phyloP scores from a whole-genome alignment of 2,797 vertebrate species.

The Neomorphus geoffroyi region DNA sequence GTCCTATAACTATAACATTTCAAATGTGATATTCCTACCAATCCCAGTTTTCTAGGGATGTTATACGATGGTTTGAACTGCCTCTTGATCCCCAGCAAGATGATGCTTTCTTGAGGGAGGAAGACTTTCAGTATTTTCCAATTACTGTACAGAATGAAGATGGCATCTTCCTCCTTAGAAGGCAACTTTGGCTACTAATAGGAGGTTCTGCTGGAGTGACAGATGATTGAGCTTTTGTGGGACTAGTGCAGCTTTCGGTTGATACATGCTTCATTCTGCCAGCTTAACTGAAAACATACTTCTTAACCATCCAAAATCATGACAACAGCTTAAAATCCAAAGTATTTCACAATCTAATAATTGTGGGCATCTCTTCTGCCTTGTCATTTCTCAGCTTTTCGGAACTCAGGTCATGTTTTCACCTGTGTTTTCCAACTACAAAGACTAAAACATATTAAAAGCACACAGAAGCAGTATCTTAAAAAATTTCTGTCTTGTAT shows the following conservation, averaged over 20 bases:
- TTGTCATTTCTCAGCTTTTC: not conserved
- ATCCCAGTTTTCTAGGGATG: not conserved
- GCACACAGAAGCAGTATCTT: not conserved
- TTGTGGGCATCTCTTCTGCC: not conserved
- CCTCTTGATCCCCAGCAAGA: not conserved
- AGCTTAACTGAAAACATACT: not conserved
- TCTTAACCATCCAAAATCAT: not conserved
- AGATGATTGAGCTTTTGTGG: not conserved
- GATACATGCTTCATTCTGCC: not conserved
- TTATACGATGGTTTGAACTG: not conserved
- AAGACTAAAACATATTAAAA: not conserved
- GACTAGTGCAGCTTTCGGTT: not conserved
- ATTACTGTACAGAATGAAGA: not conserved
- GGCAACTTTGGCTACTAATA: not conserved
- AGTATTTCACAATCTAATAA: not conserved
- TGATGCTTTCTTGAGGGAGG: not conserved
- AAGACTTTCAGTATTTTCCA: not conserved
- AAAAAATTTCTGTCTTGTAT: not conserved
- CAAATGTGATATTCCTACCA: not conserved
- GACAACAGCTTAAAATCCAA: not conserved
- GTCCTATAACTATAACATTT: not conserved
- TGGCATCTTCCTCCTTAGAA: not conserved
- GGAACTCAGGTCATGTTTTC: not conserved
- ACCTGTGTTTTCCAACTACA: not conserved
- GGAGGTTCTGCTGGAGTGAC: not conserved